Percentiles rank a stretch among this genome's conserved stretches.
These are phyloP conservation scores for Phymorhynchus buccinoides DNA, from an alignment of 1,140 invertebrate species.

Conservation along the genomic window DNA sequence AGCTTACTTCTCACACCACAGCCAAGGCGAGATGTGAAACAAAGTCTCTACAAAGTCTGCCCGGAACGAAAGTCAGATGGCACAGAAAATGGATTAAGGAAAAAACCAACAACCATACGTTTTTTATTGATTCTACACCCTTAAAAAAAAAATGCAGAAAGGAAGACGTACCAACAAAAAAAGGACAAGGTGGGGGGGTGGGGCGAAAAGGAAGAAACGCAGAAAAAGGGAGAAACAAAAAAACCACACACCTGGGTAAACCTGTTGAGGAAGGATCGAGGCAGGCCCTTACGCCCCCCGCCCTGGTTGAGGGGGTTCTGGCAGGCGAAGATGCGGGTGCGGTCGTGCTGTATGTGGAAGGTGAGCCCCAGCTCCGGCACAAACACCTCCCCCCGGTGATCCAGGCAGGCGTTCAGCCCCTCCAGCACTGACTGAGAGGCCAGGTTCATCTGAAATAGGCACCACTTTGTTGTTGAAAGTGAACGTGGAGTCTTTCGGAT, in stretches of 20 bases:
- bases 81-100: too few relatives aligned
- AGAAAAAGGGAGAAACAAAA: neutral
- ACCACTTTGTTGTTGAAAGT: too few relatives aligned
- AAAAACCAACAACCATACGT: too few relatives aligned
- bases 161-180: too few relatives aligned
- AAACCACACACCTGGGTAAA: conserved; percentile 87
- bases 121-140: too few relatives aligned
- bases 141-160: too few relatives aligned
- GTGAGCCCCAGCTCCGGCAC: conserved; percentile 94
- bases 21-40: too few relatives aligned
- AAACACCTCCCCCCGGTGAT: conserved; percentile 96
- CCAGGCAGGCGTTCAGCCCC: conserved; percentile 97
- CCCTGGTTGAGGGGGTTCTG: conserved; percentile 99
- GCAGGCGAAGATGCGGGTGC: conserved; percentile 94
- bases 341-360: conserved; percentile 80
- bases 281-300: conserved; percentile 93
- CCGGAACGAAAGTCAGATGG: too few relatives aligned
- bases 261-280: conserved; percentile 97
- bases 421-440: conserved; percentile 98
- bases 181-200: too few relatives aligned
- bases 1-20: too few relatives aligned
- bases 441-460: conserved; percentile 84
- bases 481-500: too few relatives aligned
- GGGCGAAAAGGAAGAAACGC: neutral
- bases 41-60: too few relatives aligned